Conservation (phyloP, 2,888 invertebrate species). For the Penaeus monodon region DNA sequence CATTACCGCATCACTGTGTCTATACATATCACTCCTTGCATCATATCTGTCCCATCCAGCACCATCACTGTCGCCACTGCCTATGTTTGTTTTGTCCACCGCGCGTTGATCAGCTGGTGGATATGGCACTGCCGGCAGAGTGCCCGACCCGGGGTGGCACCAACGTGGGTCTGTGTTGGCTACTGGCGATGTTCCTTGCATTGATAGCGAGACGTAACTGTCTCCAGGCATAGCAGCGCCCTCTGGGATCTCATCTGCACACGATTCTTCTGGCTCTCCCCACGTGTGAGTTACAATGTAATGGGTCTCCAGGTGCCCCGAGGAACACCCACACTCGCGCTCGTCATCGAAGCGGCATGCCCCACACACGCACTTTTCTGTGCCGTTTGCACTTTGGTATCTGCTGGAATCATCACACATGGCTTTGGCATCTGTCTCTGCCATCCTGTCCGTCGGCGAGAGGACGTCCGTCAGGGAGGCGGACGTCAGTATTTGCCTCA, state of each 20-base stretch:
- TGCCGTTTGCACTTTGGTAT: no score
- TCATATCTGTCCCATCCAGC: slow-evolving; percentile 13
- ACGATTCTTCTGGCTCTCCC: neutral
- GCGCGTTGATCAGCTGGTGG: neutral
- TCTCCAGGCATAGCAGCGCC: slow-evolving; percentile 28
- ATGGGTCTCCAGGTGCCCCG: neutral
- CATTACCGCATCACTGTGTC: slow-evolving; percentile 31
- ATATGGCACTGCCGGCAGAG: slow-evolving; percentile 29
- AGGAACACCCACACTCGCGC: no score
- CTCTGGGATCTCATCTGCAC: slow-evolving; percentile 23
- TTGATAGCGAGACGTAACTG: slow-evolving; percentile 3
- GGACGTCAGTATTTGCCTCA: slow-evolving; percentile 17
- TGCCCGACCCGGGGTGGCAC: slow-evolving; percentile 44
- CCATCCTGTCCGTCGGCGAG: slow-evolving; percentile 24
- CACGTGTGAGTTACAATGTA: neutral
- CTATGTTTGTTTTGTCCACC: neutral
- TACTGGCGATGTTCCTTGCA: slow-evolving; percentile 40
- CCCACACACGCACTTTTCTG: neutral
- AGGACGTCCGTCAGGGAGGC: slow-evolving; percentile 42
- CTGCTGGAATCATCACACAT: neutral
- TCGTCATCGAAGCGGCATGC: no score
- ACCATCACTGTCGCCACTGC: slow-evolving; percentile 26
- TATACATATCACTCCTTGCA: slow-evolving; percentile 24
- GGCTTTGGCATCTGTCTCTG: neutral
- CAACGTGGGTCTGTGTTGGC: slow-evolving; percentile 41